phyloP scores from a whole-genome alignment of 2,888 invertebrate species.

The Netelia melanura region DNA sequence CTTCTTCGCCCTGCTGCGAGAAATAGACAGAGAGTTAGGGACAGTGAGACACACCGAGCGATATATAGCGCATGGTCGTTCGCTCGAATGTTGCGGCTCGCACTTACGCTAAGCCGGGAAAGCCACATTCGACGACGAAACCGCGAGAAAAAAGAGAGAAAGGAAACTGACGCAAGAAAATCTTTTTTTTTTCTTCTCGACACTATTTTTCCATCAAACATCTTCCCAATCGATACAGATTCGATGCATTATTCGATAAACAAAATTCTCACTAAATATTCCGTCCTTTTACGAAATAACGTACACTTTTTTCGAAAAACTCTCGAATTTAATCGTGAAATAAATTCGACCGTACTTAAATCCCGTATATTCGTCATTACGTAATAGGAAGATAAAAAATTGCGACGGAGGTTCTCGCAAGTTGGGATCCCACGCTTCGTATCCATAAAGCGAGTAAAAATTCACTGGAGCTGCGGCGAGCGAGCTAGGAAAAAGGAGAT shows the following conservation, averaged over 20 bases:
- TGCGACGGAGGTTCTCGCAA: slow-evolving; percentile 19
- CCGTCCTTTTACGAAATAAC: too few species aligned
- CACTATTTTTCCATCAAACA: neutral
- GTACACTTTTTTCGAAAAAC: neutral
- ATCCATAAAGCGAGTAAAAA: slow-evolving; percentile 44
- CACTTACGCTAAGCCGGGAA: slow-evolving; percentile 73
- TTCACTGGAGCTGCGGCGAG: slow-evolving; percentile 31
- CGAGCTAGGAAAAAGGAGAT: slow-evolving; percentile 34
- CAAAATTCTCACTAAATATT: neutral
- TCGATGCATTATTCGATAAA: neutral
- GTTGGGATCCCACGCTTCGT: slow-evolving; percentile 26
- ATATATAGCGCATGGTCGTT: slow-evolving; percentile 40
- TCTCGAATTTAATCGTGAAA: neutral
- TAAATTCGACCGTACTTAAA: neutral
- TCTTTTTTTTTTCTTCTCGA: neutral
- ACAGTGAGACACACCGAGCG: neutral
- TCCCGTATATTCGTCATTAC: slow-evolving; percentile 9
- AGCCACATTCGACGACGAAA: slow-evolving; percentile 60
- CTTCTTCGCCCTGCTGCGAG: slow-evolving; percentile 71
- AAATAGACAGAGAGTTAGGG: slow-evolving; percentile 35
- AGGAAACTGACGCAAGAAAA: neutral
- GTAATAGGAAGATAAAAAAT: slow-evolving; percentile 8
- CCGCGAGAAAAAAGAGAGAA: slow-evolving; percentile 14
- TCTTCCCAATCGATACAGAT: neutral
- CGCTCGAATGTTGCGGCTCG: slow-evolving; percentile 60